Base-by-base conservation (phyloP, 2,113 vertebrate genomes). In the Neomonachus schauinslandi region DNA sequence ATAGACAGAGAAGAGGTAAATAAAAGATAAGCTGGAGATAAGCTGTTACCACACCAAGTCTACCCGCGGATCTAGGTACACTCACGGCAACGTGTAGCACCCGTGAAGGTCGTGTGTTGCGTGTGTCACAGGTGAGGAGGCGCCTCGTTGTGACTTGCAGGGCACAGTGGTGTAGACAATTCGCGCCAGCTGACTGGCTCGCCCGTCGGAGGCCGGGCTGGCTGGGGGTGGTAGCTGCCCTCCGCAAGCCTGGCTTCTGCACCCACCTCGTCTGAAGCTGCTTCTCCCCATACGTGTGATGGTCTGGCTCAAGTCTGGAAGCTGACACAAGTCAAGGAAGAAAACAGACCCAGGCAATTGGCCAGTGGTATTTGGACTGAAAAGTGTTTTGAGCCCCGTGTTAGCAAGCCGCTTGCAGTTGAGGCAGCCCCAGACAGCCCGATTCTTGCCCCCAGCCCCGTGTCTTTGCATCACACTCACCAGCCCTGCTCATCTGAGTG, bases 251-350 rank as follows among this genome's bases (percentile, higher is more conserved):
- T 0, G 6, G n/a, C 53, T 87, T n/a, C 42, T 74, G 71, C 57
- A 6, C 59, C 51, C 3, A 4, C 18, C 26, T 7, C 4, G 28
- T 67, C 13, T 49, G 15, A 24, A 1, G n/a, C 86, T 7, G 33
- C 36, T 65, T 42, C 79, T 42, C 24, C 33, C 5, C 4, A 21
- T 26, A 5, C 21, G 6, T 3, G 84, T 4, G 31, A 36, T n/a
- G 33, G 39, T 67, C 77, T 67, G 72, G 36, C 89, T 93, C 59
- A 69, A 14, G 79, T 77, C 71, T 87, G 8, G 42, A 95, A 85
- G 49, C 81, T 93, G 71, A 80, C 18, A 94, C 63, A 89, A 69
- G 63, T 55, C 82, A 86, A 67, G 87, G 51, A 39, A 87, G 63
- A 57, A 84, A 97, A 15, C 51, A 82, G 59, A n/a, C 28, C 46